A percentile compares a stretch with the other conserved stretches of the same genome.
Conservation (phyloP, 2,797 vertebrate species). For the Aulostomus chinensis region DNA sequence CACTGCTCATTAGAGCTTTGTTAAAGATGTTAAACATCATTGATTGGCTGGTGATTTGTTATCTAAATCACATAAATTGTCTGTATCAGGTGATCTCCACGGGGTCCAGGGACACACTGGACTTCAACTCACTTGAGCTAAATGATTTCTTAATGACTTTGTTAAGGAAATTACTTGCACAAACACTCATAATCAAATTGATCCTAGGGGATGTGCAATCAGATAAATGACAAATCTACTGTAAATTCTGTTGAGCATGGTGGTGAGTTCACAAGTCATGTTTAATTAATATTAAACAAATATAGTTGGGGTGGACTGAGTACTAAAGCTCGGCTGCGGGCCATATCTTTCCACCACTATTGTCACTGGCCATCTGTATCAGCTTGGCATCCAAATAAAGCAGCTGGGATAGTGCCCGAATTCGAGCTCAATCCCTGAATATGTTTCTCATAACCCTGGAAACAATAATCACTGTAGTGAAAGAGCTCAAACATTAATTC, state of each 20-base stretch:
- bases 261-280: conserved; percentile 15
- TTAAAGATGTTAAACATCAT: conserved; percentile 42
- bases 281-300: conserved; percentile 9
- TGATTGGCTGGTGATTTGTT: conserved; percentile 66
- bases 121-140: too few relatives aligned
- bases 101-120: too few relatives aligned
- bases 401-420: conserved; percentile 24
- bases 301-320: background rate
- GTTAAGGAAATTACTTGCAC: conserved; percentile 63
- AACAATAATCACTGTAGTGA: conserved; percentile 24
- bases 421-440: conserved; percentile 30
- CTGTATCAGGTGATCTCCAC: background rate
- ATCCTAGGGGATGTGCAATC: conserved; percentile 23
- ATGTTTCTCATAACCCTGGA: conserved; percentile 38
- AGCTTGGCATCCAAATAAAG: conserved; percentile 15
- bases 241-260: conserved; percentile 22
- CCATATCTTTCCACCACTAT: conserved; percentile 5
- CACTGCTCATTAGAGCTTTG: conserved; percentile 50
- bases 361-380: conserved; percentile 31
- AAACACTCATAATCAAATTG: too few relatives aligned
- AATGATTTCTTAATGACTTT: conserved; percentile 57
- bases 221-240: conserved; percentile 27
- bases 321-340: conserved; percentile 1
- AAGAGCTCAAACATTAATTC: too few relatives aligned
- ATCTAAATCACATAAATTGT: conserved; percentile 33